A percentile compares a stretch with the other conserved stretches of the same genome.
These are phyloP conservation scores for Catagonus wagneri DNA, from an alignment of 2,113 vertebrate genomes.

Conservation along the genomic window DNA sequence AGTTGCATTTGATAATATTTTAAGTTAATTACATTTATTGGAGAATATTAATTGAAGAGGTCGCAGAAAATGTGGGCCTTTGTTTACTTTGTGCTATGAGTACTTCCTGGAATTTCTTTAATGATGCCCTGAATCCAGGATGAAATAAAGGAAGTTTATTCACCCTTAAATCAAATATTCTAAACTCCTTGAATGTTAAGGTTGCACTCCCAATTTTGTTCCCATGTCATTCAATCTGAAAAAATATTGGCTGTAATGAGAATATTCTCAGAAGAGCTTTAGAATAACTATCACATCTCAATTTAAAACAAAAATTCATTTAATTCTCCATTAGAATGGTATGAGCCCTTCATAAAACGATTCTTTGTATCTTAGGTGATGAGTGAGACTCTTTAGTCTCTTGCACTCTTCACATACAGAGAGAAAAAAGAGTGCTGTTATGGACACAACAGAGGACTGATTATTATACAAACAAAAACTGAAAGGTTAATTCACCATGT, in stretches of 20 bases:
- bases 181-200: not conserved
- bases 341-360: not conserved
- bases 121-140: not conserved
- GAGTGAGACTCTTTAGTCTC: not conserved
- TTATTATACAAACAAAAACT: not conserved
- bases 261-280: not conserved
- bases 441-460: too few relatives aligned
- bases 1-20: not conserved
- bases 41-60: not conserved
- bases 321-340: conserved; percentile 13
- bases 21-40: not conserved
- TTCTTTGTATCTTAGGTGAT: not conserved
- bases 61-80: not conserved
- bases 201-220: not conserved
- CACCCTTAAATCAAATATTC: not conserved
- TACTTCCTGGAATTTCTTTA: not conserved
- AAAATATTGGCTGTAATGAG: not conserved
- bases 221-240: conserved; percentile 20
- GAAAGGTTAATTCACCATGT: not conserved
- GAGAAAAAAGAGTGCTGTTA: not conserved
- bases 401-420: not conserved
- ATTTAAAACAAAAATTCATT: conserved; percentile 43
- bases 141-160: not conserved
- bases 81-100: not conserved
- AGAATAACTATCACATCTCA: not conserved